Percentiles rank a stretch among this genome's conserved stretches.
Evolutionary conservation across 2,888 invertebrate genomes (phyloP).

Genomic region (Mythimna loreyi): DNA sequence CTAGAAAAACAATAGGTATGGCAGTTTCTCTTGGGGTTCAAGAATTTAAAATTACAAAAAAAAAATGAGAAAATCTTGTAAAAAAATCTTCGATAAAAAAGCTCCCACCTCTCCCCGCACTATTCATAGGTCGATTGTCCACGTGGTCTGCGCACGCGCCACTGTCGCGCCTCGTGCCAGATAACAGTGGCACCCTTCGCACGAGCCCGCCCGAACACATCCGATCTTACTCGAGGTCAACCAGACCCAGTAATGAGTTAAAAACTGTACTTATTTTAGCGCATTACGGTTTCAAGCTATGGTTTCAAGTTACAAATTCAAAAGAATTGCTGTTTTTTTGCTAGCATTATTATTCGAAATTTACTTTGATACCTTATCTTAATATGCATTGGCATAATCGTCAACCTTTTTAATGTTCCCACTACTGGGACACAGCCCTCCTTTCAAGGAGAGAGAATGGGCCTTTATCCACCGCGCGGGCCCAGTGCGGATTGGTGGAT

Average conservation of each 20-base stretch:
- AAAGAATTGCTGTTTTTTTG: background rate
- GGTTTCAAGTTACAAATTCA: background rate
- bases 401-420: too few relatives aligned
- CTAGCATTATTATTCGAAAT: too few relatives aligned
- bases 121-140: constrained; percentile 66
- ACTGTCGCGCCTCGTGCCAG: constrained; percentile 68
- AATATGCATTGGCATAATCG: too few relatives aligned
- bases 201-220: constrained; percentile 40
- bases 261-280: constrained; percentile 19
- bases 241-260: constrained; percentile 38
- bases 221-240: constrained; percentile 57
- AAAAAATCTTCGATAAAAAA: constrained; percentile 37
- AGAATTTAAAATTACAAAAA: too few relatives aligned
- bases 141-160: constrained; percentile 82
- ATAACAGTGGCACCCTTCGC: constrained; percentile 63
- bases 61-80: background rate
- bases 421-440: too few relatives aligned
- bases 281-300: background rate
- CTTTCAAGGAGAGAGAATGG: too few relatives aligned
- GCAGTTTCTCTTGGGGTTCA: too few relatives aligned
- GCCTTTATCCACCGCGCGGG: too few relatives aligned
- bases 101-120: constrained; percentile 56
- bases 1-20: too few relatives aligned
- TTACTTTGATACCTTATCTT: too few relatives aligned
- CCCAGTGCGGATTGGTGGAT: too few relatives aligned